Evolutionary conservation across 2,888 invertebrate genomes (phyloP), one percentile per base, ranked within the genome.

Genomic region (Eupithecia abbreviata): DNA sequence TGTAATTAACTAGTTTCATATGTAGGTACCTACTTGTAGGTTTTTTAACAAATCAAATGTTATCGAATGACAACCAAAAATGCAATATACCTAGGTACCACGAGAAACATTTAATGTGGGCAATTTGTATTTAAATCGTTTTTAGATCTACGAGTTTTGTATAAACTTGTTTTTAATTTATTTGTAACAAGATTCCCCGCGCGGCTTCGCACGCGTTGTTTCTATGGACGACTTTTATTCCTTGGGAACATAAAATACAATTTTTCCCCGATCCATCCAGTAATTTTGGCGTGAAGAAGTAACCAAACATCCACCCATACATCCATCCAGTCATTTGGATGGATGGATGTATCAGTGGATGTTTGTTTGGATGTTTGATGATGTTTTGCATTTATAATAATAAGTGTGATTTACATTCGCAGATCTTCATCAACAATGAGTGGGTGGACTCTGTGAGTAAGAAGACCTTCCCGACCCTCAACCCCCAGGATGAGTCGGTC

Each of bases 361-460:
- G 30, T 30, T 30, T 30, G 30, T 30, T 30, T 30, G 30, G 30
- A 30, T 30, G 30, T 30, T 30, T 30, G 30, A 30, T 30, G 30
- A 30, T 30, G 30, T 30, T 30, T 30, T 30, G 30, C 30, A 30
- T 30, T 30, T 30, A 30, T 30, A n/a, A n/a, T n/a, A n/a, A n/a
- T n/a, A 30, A 30, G 30, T 30, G 30, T 30, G 30, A 30, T 30
- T 62, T 12, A 62, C 10, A 66, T 66, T 68, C 9, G 43, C 73
- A 98, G 98, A 91, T 98, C 80, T 98, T 97, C 90, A 97, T 98
- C 90, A 97, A 97, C 95, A 98, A 98, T 90, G 96, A 97, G 88
- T 98, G 97, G 91, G 97, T 97, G 77, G 97, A 98, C 88, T 96
- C 99, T 0, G 96, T 96, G 43, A 98, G 97, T 87, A 97, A 98